Conservation (phyloP, 2,113 vertebrate species). For the Pluvianellus socialis region DNA sequence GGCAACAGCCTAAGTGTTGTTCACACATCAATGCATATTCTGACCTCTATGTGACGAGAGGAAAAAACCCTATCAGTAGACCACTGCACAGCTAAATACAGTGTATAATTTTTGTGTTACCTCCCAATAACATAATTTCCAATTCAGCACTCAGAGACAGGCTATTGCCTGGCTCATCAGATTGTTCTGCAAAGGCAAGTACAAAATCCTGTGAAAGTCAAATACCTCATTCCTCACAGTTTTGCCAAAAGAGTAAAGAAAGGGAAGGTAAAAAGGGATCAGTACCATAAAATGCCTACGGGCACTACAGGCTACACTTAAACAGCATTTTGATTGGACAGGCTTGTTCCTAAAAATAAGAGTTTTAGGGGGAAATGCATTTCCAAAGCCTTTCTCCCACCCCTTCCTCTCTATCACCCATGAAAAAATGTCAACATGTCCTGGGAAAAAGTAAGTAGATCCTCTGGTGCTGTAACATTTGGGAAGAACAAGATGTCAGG, state of each 20-base stretch:
- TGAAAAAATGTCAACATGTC: background rate
- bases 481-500: background rate
- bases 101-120: background rate
- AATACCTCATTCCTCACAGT: background rate
- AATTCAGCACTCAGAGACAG: background rate
- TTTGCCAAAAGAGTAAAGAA: background rate
- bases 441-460: background rate
- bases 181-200: background rate
- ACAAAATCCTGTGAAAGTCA: background rate
- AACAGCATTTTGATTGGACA: background rate
- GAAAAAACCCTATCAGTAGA: background rate
- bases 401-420: background rate
- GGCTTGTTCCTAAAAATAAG: background rate
- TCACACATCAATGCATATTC: rapidly evolving
- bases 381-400: background rate
- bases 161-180: background rate
- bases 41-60: background rate
- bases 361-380: background rate
- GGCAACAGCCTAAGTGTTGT: background rate
- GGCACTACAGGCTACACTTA: background rate
- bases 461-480: background rate
- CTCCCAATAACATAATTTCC: background rate
- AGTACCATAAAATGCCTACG: background rate
- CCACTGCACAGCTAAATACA: background rate
- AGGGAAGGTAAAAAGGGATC: background rate